A percentile compares a stretch with the other conserved stretches of the same genome.
phyloP scores from a whole-genome alignment of 2,888 invertebrate species.

The Calameuta pallipes region DNA sequence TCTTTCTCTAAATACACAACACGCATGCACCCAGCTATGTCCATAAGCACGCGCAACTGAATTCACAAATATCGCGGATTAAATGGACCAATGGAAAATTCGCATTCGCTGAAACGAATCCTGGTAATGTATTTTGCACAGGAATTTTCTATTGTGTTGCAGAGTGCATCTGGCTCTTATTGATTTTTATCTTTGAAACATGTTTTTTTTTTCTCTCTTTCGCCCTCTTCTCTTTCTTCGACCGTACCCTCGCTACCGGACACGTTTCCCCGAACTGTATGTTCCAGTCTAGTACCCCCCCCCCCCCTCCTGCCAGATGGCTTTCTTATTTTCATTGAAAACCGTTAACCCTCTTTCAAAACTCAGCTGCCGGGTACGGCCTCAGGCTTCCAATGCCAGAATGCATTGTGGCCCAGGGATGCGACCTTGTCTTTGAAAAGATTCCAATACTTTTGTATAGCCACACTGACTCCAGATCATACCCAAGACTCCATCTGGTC shows the following conservation, averaged over 20 bases:
- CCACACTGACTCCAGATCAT: neutral
- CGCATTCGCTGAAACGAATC: neutral
- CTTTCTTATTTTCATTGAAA: neutral
- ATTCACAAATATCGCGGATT: neutral
- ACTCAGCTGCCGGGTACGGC: neutral
- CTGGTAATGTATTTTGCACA: neutral
- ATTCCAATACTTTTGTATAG: neutral
- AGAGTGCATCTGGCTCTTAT: conserved; percentile 26
- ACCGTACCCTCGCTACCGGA: neutral
- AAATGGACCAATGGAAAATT: neutral
- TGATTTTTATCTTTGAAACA: conserved; percentile 47
- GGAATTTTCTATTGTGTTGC: neutral
- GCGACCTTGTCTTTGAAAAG: neutral
- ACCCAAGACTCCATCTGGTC: neutral
- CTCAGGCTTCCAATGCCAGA: neutral
- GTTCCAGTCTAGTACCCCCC: neutral
- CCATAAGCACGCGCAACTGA: neutral
- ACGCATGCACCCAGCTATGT: neutral
- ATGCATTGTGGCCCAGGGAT: neutral
- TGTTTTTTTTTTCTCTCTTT: conserved; percentile 19
- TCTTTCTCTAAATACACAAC: neutral
- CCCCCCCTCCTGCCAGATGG: neutral
- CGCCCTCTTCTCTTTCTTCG: neutral
- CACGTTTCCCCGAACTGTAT: neutral
- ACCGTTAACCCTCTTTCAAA: neutral